phyloP scores from a whole-genome alignment of 2,888 invertebrate genomes.

The Trissolcus japonicus region DNA sequence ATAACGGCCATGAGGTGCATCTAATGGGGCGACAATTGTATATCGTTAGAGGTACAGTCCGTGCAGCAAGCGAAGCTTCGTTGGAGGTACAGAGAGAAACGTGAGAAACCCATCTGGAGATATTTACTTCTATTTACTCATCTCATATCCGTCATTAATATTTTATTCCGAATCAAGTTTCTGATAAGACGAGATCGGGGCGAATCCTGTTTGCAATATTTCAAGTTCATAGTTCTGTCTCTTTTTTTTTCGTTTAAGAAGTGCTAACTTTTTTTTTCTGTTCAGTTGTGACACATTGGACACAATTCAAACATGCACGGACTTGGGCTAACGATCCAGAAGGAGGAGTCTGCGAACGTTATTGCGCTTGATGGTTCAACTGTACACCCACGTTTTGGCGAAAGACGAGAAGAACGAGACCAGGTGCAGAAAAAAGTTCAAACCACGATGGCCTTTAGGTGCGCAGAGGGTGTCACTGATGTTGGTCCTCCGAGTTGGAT shows the following conservation, averaged over 20 bases:
- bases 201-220: not conserved
- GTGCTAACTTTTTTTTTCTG: not conserved
- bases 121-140: slow-evolving; percentile 11
- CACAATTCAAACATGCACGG: slow-evolving; percentile 64
- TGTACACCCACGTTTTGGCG: slow-evolving; percentile 64
- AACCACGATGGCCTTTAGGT: not conserved
- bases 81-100: slow-evolving; percentile 29
- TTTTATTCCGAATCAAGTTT: slow-evolving; percentile 9
- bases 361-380: slow-evolving; percentile 68
- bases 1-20: slow-evolving; percentile 68
- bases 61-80: slow-evolving; percentile 60
- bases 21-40: slow-evolving; percentile 74
- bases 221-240: not conserved
- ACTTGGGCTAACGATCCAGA: slow-evolving; percentile 68
- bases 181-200: not conserved
- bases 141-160: slow-evolving; percentile 23
- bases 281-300: slow-evolving; percentile 34
- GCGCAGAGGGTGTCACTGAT: no score
- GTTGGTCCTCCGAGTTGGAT: no score
- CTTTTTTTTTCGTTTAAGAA: no score
- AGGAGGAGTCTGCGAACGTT: slow-evolving; percentile 63
- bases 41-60: slow-evolving; percentile 72
- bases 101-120: slow-evolving; percentile 44
- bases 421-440: slow-evolving; percentile 19
- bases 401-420: slow-evolving; percentile 45